These are phyloP conservation scores for Rostratula benghalensis DNA, from an alignment of 2,113 vertebrate species.

Conservation along the genomic window DNA sequence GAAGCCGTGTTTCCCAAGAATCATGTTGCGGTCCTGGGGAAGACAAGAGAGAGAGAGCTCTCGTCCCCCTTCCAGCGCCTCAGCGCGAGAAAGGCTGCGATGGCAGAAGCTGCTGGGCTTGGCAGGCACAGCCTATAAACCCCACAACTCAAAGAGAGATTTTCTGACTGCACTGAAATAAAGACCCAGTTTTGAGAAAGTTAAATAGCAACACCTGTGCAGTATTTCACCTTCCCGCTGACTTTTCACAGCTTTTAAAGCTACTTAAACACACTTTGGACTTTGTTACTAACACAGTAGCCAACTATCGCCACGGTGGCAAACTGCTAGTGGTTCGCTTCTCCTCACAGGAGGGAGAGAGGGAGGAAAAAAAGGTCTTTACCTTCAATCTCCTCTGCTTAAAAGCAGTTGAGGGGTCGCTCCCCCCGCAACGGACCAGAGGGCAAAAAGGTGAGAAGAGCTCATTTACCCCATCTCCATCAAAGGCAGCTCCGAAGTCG, in stretches of 20 bases:
- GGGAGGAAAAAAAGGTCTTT: neutral
- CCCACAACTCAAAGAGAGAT: neutral
- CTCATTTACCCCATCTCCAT: slow-evolving; percentile 92
- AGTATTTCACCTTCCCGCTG: neutral
- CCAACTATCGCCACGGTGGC: neutral
- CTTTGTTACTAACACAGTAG: neutral
- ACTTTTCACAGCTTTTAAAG: neutral
- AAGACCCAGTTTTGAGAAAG: neutral
- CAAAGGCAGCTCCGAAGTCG: slow-evolving; percentile 96
- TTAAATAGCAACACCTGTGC: neutral
- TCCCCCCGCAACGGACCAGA: neutral
- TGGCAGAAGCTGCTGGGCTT: neutral
- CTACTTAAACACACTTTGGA: neutral
- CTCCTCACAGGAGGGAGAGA: neutral
- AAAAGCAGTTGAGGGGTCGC: neutral
- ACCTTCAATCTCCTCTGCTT: neutral
- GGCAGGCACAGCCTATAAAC: neutral
- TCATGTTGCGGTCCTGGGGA: slow-evolving; percentile 95
- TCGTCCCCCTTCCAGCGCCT: neutral
- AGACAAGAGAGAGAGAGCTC: neutral
- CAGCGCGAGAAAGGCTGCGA: neutral
- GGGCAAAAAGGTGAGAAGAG: neutral
- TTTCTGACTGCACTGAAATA: neutral
- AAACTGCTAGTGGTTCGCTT: neutral
- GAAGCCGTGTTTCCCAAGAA: slow-evolving; percentile 94